Base-by-base conservation (phyloP, 1,140 invertebrate species). In the Melitaea cinxia region DNA sequence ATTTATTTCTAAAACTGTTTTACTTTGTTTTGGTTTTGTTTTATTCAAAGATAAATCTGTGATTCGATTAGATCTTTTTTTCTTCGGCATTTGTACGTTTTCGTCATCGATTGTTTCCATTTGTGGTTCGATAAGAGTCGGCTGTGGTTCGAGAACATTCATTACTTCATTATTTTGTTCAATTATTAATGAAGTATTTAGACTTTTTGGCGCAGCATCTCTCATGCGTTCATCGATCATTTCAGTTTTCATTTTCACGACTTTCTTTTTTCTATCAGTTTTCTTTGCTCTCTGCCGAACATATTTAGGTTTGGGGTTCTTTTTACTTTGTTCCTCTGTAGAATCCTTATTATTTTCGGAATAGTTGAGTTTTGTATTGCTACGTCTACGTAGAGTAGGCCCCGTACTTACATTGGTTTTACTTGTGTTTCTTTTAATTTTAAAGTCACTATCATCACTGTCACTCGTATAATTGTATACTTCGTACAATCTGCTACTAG, bases 381-480 rank as follows among this genome's bases (percentile, higher is more conserved):
- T 26, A 6, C 55, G 37, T 12, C 57, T 54, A 14, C 60, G 66
- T 19, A 61, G 65, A 49, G 10, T 19, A 3, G 37, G n/a, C n/a
- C n/a, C 59, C 23, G 57, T 59, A 10, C 67, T 52, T 1, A 63
- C 35, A 1, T 67, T 65, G 33, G 10, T 24, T 15, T 53, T 49
- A 35, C 26, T 37, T 12, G 15, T 59, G 17, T 21, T 23, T 42
- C 23, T 45, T 37, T 74, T 77, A 28, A 66, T 65, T 49, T 78
- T 78, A 52, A 84, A 79, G 54, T 77, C 70, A 14, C 81, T 80
- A 65, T 87, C 82, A 19, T 87, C 86, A 65, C 82, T 87, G 14
- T 86, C 84, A 53, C 78, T 85, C 0, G 75, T 68, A 60, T 73
- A 83, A 62, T 88, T 85, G 55, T 83, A 88, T 5, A 81, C 50